Conservation (phyloP, 1,140 invertebrate genomes). For the Chymomyza costata region DNA sequence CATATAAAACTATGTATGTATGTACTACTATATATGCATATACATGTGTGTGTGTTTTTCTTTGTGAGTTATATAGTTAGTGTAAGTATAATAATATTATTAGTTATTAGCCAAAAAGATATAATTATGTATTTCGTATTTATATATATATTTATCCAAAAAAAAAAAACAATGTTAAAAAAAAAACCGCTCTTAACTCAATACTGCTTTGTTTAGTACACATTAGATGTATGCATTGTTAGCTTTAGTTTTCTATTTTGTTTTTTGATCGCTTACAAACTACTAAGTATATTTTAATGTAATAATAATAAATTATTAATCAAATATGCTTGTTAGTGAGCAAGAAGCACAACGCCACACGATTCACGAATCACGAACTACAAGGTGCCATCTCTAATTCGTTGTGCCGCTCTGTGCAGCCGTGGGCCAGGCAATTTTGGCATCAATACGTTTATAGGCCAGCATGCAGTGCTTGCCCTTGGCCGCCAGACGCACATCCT, state of each 20-base stretch:
- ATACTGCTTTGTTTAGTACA: conserved; percentile 71
- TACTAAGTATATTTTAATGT: conserved; percentile 73
- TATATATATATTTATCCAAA: conserved; percentile 51
- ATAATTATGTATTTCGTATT: conserved; percentile 2
- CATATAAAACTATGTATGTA: too few relatives aligned
- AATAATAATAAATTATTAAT: conserved; percentile 74
- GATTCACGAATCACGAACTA: too few relatives aligned
- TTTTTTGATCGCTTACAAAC: conserved; percentile 46
- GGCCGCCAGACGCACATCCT: conserved; percentile 84
- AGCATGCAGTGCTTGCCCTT: conserved; percentile 89
- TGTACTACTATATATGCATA: background rate
- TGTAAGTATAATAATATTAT: conserved; percentile 24
- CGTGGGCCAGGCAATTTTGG: conserved; percentile 96
- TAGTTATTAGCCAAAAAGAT: conserved; percentile 9
- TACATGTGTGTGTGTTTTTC: conserved; percentile 10
- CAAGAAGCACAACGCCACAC: too few relatives aligned
- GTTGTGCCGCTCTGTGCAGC: conserved; percentile 34
- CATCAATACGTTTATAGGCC: conserved; percentile 95
- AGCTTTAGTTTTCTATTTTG: conserved; percentile 61
- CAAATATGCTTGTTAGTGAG: conserved; percentile 71
- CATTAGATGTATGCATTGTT: conserved; percentile 61
- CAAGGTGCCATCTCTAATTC: too few relatives aligned
- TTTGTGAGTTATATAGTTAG: conserved; percentile 24
- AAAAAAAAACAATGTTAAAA: conserved; percentile 31
- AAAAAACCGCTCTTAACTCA: conserved; percentile 58